Conservation (phyloP, 2,888 invertebrate species). For the Parascotia fuliginaria region DNA sequence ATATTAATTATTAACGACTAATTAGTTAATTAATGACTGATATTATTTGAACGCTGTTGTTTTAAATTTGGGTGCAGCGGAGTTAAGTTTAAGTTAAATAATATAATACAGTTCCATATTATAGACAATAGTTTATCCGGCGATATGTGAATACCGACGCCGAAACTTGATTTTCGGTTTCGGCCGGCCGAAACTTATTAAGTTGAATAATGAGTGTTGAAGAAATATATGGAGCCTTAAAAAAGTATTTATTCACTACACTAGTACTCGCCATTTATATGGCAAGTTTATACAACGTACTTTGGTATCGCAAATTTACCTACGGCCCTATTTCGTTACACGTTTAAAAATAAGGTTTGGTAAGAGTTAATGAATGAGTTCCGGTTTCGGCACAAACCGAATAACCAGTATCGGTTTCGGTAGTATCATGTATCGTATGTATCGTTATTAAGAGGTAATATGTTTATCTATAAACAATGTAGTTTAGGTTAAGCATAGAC, state of each 20-base stretch:
- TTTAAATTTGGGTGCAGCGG: constrained; percentile 5
- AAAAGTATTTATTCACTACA: too few species aligned
- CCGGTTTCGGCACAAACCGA: background rate
- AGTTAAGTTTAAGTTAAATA: background rate
- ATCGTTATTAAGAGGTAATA: background rate
- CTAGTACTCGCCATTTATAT: too few species aligned
- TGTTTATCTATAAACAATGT: background rate
- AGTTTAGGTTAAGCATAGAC: constrained; percentile 9
- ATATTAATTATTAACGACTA: background rate
- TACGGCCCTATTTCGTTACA: too few species aligned
- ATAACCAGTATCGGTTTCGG: background rate
- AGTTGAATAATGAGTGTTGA: too few species aligned
- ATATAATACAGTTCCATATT: background rate
- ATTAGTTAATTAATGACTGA: constrained; percentile 6
- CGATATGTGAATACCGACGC: background rate
- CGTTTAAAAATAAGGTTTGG: too few species aligned
- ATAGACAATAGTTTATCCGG: constrained; percentile 4
- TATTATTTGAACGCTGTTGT: constrained; percentile 3
- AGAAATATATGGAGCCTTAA: too few species aligned
- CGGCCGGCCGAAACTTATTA: too few species aligned
- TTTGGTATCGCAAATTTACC: too few species aligned
- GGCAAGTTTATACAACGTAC: too few species aligned
- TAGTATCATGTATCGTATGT: background rate
- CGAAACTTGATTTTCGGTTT: background rate
- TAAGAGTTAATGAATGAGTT: too few species aligned